A percentile compares a stretch with the other conserved stretches of the same genome.
Conservation (phyloP, 2,797 vertebrate genomes). For the Sphenodon punctatus region DNA sequence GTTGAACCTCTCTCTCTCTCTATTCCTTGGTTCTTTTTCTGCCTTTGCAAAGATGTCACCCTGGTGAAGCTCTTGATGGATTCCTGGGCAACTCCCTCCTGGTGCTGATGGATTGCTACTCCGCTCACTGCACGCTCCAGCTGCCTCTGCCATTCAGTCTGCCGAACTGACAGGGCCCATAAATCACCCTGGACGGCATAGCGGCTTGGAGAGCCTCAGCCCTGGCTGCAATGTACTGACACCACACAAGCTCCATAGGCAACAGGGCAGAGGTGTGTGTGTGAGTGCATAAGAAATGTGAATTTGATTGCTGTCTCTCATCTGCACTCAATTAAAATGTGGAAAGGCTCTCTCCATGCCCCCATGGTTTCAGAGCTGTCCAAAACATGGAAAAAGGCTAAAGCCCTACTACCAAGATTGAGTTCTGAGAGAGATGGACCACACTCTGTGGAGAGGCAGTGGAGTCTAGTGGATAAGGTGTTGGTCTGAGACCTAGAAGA, state of each 20-base stretch:
- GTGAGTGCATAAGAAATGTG: too few relatives aligned
- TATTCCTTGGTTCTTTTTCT: conserved; percentile 1
- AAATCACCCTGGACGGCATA: conserved; percentile 61
- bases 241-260: background rate
- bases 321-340: background rate
- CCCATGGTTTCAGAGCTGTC: background rate
- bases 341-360: too few relatives aligned
- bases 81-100: conserved; percentile 22
- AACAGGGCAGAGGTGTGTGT: background rate
- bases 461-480: too few relatives aligned
- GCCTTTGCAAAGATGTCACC: background rate
- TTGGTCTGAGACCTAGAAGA: too few relatives aligned
- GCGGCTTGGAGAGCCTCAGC: background rate
- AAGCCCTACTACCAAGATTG: background rate
- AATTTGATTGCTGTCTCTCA: background rate
- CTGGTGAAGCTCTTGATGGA: conserved; percentile 41
- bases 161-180: conserved; percentile 57
- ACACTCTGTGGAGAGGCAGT: too few relatives aligned
- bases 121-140: conserved; percentile 21
- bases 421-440: background rate
- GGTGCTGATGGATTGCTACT: conserved; percentile 38
- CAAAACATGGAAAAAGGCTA: background rate
- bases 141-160: conserved; percentile 38
- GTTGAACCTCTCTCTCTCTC: background rate
- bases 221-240: background rate